Conservation (phyloP, 1,140 invertebrate genomes). For the Acromyrmex echinatior region DNA sequence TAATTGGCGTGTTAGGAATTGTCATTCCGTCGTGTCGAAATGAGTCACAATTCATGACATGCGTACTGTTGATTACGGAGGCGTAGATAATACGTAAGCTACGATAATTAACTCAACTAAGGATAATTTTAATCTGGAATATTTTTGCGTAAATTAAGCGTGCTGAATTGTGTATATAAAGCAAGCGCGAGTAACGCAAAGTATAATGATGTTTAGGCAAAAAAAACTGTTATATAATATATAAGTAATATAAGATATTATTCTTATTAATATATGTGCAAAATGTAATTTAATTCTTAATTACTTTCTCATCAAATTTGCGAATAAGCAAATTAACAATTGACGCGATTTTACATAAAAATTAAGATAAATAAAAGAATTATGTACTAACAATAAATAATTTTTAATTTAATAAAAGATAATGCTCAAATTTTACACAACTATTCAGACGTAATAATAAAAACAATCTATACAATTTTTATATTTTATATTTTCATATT, state of each 20-base stretch:
- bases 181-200: background rate
- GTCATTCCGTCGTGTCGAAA: conserved; percentile 46
- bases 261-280: no score
- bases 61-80: conserved; percentile 79
- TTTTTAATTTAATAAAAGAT: no score
- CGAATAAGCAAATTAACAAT: no score
- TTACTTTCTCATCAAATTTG: no score
- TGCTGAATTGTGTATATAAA: conserved; percentile 68
- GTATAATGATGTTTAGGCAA: background rate
- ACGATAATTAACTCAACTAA: conserved; percentile 85
- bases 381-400: no score
- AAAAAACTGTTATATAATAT: conserved; percentile 6
- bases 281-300: no score
- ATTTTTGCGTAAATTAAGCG: conserved; percentile 77
- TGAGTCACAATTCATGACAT: conserved; percentile 71
- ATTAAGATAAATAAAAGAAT: no score
- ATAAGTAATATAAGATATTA: background rate
- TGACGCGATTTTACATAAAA: no score
- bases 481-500: no score
- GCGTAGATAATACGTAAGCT: conserved; percentile 80
- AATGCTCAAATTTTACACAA: no score
- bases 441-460: no score
- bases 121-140: conserved; percentile 80
- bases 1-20: conserved; percentile 63
- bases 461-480: no score